phyloP scores from a whole-genome alignment of 2,888 invertebrate genomes.

The Suillia variegata region DNA sequence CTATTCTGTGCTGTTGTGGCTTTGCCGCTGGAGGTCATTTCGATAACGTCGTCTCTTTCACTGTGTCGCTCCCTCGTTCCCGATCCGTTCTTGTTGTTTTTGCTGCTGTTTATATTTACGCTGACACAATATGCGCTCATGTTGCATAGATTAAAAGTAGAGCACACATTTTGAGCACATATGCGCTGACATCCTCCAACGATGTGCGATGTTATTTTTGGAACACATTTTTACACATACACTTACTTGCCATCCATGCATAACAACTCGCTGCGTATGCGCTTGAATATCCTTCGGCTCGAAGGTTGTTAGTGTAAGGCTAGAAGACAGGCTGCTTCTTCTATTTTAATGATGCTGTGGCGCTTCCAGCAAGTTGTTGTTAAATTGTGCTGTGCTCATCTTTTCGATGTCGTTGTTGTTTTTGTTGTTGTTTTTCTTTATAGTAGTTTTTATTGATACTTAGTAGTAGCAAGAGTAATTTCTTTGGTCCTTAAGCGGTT shows the following conservation, averaged over 20 bases:
- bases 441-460: too few relatives aligned
- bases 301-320: too few relatives aligned
- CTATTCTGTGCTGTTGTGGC: neutral
- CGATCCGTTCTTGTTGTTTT: neutral
- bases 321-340: neutral
- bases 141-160: slow-evolving; percentile 4
- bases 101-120: neutral
- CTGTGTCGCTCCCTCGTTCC: neutral
- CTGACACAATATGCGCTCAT: slow-evolving; percentile 1
- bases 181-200: neutral
- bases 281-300: too few relatives aligned
- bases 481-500: too few relatives aligned
- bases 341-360: neutral
- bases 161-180: too few relatives aligned
- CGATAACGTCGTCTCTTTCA: neutral
- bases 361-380: neutral
- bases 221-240: neutral
- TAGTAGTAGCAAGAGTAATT: too few relatives aligned
- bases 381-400: too few relatives aligned
- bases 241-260: too few relatives aligned
- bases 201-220: slow-evolving; percentile 1
- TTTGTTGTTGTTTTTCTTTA: too few relatives aligned
- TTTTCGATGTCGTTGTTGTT: too few relatives aligned
- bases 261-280: too few relatives aligned
- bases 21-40: slow-evolving; percentile 2